These are phyloP conservation scores for Cariama cristata DNA, from an alignment of 2,113 vertebrate genomes.

Conservation along the genomic window DNA sequence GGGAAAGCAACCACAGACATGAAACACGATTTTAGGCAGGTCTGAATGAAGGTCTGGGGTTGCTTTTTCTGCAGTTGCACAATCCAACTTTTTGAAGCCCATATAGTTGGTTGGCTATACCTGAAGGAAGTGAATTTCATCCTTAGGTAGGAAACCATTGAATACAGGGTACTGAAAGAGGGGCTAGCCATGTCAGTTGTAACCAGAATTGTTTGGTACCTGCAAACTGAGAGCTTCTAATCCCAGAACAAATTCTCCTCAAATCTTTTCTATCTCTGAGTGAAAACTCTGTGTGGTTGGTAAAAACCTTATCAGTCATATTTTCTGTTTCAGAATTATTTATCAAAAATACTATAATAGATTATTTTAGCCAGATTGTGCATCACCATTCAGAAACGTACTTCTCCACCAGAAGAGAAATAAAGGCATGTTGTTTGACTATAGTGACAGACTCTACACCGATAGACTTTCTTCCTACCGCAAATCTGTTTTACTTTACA, in stretches of 20 bases:
- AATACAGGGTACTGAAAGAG: background rate
- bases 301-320: background rate
- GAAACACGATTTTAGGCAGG: accelerated
- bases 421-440: background rate
- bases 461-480: background rate
- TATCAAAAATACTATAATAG: background rate
- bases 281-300: background rate
- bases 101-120: background rate
- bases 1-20: background rate
- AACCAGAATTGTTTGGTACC: background rate
- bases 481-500: background rate
- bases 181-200: background rate
- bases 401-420: background rate
- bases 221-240: background rate
- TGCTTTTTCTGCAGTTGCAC: background rate
- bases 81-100: background rate
- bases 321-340: background rate
- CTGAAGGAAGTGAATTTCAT: background rate
- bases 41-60: background rate
- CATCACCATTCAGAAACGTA: background rate
- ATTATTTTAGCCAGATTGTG: background rate
- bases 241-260: background rate
- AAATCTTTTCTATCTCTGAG: background rate
- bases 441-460: background rate
- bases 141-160: background rate